Evolutionary conservation across 2,797 vertebrate genomes (phyloP), one percentile per base, ranked within the genome.

Genomic region (Macropus fuliginosus): DNA sequence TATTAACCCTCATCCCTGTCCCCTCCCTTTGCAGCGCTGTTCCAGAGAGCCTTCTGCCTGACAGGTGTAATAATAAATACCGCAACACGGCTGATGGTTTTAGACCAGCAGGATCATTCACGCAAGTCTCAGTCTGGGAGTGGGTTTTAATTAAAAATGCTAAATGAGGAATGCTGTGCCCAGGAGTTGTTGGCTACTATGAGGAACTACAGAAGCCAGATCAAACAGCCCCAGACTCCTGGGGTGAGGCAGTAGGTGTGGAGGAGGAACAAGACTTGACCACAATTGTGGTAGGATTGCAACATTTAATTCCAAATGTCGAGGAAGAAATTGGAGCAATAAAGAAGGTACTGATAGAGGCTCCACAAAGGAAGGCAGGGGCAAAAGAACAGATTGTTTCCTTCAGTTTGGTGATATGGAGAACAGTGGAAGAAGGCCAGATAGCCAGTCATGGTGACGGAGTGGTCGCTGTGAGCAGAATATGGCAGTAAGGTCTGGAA

Each of bases 11-110:
- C 40, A 46, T 46, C 40, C 8, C 40, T 81, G 40, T 21, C 40
- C 74, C 74, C 3, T 81, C 50, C 92, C 57, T 92, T 93, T 95
- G 95, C 92, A 93, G 0, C 46, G 16, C 94, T 56, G 87, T 34
- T 57, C 94, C 94, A 93, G 92, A 50, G 91, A 94, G 92, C 74
- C 91, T 97, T 96, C 96, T 97, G 97, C 94, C 92, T 97, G 93
- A 96, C 96, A 97, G 95, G 96, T 97, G 91, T 94, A 96, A 96
- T 97, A 97, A 97, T 29, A 97, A 97, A 98, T 95, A 91, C 74
- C 0, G 12, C 91, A 59, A 46, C 50, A 55, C 31, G 96, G 94
- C 91, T 96, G 96, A 94, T 89, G 93, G 91, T 96, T 95, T 95
- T 95, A 50, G 92, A 95, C 97, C 93, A 94, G 95, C 89, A 90